Conservation (phyloP, 2,888 invertebrate genomes). For the Stegana nigrithorax region DNA sequence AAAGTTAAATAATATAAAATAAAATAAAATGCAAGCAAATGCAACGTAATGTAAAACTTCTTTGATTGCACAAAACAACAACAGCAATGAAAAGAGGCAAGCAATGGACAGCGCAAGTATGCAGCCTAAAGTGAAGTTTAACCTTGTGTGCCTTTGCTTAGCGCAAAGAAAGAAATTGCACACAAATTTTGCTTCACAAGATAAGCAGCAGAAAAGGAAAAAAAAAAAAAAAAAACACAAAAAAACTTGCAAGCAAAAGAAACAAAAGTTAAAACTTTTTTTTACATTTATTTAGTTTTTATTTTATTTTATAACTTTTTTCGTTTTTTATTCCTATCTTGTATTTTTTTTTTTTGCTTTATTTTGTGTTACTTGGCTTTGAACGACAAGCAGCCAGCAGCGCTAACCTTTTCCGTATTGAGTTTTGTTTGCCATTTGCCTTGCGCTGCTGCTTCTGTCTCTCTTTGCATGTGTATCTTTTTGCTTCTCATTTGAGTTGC, state of each 20-base stretch:
- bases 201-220: neutral
- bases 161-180: neutral
- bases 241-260: neutral
- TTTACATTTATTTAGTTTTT: no score
- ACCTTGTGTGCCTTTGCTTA: slow-evolving; percentile 5
- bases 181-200: no score
- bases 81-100: neutral
- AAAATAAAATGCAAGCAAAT: neutral
- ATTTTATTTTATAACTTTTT: no score
- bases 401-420: slow-evolving; percentile 12
- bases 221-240: neutral
- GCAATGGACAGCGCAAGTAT: neutral
- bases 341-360: neutral
- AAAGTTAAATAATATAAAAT: neutral
- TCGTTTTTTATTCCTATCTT: no score
- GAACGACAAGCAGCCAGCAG: neutral
- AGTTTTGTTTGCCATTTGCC: neutral
- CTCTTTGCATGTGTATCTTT: neutral
- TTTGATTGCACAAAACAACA: neutral
- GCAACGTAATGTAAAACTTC: neutral
- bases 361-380: neutral
- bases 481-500: neutral
- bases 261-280: neutral
- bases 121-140: slow-evolving; percentile 11
- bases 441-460: neutral